Conservation (phyloP, 2,888 invertebrate genomes). For the Ellobium chinense region DNA sequence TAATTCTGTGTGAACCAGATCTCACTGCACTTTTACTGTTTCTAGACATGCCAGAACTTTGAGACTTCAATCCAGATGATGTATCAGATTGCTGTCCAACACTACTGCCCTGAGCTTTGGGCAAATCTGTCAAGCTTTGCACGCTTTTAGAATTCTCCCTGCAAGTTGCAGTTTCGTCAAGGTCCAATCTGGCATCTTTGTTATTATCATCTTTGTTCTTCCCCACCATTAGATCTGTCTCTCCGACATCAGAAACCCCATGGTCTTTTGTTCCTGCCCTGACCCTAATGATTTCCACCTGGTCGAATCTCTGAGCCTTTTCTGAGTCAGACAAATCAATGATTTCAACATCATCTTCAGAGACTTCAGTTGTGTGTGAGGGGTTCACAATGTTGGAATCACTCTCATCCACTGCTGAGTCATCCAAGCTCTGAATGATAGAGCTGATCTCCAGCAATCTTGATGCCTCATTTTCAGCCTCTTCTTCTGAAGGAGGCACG, state of each 20-base stretch:
- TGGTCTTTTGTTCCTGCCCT: neutral
- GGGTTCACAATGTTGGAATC: neutral
- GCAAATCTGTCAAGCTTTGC: neutral
- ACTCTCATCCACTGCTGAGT: neutral
- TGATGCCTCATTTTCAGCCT: neutral
- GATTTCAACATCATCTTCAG: slow-evolving; percentile 29
- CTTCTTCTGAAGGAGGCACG: neutral
- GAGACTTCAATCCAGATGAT: neutral
- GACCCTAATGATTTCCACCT: neutral
- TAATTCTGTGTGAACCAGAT: neutral
- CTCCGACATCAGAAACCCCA: neutral
- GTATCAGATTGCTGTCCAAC: neutral
- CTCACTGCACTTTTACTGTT: neutral
- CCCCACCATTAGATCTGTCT: neutral
- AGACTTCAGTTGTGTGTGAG: neutral
- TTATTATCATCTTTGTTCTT: neutral
- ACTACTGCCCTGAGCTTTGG: neutral
- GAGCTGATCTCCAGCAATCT: neutral
- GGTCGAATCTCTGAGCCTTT: neutral
- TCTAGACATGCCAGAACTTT: neutral
- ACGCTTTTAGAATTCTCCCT: neutral
- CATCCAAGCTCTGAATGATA: neutral
- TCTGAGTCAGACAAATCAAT: slow-evolving; percentile 25
- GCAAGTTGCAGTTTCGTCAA: neutral
- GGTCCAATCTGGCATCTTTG: neutral